Conservation (phyloP, 2,888 invertebrate species). For the Lasioglossum leucozonium region DNA sequence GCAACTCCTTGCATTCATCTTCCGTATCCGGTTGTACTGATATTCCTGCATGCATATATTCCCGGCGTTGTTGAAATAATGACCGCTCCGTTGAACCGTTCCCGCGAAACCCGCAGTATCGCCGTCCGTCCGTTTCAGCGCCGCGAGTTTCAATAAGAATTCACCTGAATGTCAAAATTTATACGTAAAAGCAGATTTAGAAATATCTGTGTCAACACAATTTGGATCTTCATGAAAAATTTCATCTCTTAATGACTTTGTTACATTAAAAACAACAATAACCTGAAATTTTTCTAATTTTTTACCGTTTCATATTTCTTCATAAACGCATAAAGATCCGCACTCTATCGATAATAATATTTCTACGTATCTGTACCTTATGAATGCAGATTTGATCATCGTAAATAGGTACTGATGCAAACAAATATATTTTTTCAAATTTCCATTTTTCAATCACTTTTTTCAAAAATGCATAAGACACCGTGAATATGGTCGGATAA, state of each 20-base stretch:
- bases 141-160: constrained; percentile 21
- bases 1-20: constrained; percentile 68
- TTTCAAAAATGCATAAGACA: no score
- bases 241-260: no score
- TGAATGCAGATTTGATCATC: background rate
- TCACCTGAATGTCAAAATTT: constrained; percentile 8
- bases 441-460: no score
- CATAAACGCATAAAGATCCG: no score
- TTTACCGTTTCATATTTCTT: no score
- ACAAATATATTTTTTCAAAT: no score
- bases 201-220: background rate
- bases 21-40: constrained; percentile 48
- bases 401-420: no score
- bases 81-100: constrained; percentile 35
- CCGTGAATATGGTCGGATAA: no score
- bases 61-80: constrained; percentile 40
- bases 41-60: constrained; percentile 50
- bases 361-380: background rate
- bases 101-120: constrained; percentile 38
- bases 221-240: no score
- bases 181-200: background rate
- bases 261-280: no score
- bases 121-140: constrained; percentile 34
- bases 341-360: no score
- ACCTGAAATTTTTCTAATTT: no score